A percentile compares a stretch with the other conserved stretches of the same genome.
Conservation (phyloP, 2,797 vertebrate genomes). For the Hoplostethus mediterraneus region DNA sequence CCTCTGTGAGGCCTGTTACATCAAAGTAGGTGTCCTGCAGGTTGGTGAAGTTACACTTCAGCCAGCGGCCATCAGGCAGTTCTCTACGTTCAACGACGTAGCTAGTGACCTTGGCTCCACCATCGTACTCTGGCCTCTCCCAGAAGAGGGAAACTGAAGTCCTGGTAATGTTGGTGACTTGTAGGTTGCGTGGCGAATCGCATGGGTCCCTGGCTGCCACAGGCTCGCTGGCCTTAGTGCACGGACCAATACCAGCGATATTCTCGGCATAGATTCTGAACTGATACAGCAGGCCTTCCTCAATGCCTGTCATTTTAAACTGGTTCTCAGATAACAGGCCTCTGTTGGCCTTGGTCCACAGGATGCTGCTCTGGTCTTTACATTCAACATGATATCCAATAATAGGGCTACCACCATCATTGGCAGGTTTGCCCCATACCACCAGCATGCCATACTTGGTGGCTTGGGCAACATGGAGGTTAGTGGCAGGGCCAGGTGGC, state of each 20-base stretch:
- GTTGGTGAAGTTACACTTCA: slow-evolving; percentile 97
- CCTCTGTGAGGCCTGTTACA: slow-evolving; percentile 95
- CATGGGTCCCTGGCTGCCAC: slow-evolving; percentile 97
- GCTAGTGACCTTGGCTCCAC: slow-evolving; percentile 94
- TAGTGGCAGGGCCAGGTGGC: slow-evolving; percentile 92
- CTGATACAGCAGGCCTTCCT: slow-evolving; percentile 94
- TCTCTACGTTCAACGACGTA: slow-evolving; percentile 95
- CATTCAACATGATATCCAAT: slow-evolving; percentile 95
- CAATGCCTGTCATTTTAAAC: slow-evolving; percentile 94
- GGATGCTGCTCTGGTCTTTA: slow-evolving; percentile 96
- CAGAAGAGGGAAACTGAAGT: slow-evolving; percentile 95
- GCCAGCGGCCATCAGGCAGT: slow-evolving; percentile 94
- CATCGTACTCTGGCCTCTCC: slow-evolving; percentile 93
- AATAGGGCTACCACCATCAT: slow-evolving; percentile 93
- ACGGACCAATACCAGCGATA: slow-evolving; percentile 94
- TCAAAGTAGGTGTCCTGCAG: slow-evolving; percentile 95
- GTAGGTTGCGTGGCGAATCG: slow-evolving; percentile 93
- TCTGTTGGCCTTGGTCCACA: slow-evolving; percentile 96
- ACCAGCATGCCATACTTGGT: slow-evolving; percentile 94
- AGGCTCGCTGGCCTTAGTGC: slow-evolving; percentile 92
- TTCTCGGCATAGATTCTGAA: slow-evolving; percentile 96
- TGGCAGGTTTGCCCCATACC: slow-evolving; percentile 92
- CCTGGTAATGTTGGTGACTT: slow-evolving; percentile 96
- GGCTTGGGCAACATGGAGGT: slow-evolving; percentile 88
- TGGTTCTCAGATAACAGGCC: slow-evolving; percentile 91